Conservation (phyloP, 2,888 invertebrate species). For the Acanthosepion pharaonis region DNA sequence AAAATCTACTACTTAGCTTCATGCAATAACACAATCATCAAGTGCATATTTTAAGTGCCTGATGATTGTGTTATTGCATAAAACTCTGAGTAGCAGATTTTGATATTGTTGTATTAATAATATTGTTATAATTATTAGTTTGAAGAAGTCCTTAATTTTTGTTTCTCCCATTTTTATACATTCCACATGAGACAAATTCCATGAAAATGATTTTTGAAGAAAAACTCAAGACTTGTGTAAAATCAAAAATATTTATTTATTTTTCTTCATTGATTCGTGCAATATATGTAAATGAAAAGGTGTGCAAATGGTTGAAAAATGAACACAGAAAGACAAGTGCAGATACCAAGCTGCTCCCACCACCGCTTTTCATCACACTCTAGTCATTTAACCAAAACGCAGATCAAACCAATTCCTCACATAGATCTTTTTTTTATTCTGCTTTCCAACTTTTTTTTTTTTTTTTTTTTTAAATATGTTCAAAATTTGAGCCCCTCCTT, state of each 20-base stretch:
- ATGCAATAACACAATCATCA: too few species aligned
- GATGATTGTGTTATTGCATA: too few species aligned
- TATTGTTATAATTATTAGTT: too few species aligned
- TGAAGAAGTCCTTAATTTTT: background rate
- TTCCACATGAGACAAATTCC: background rate
- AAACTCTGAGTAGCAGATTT: too few species aligned
- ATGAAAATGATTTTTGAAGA: background rate
- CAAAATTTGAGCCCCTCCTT: background rate
- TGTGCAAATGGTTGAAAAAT: background rate
- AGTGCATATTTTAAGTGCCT: too few species aligned
- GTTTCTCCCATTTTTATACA: background rate
- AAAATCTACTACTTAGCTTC: too few species aligned
- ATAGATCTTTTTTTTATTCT: background rate
- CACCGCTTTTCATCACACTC: background rate
- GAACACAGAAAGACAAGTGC: slow-evolving; percentile 33
- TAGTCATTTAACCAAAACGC: background rate
- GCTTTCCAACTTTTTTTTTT: background rate
- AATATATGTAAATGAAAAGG: slow-evolving; percentile 18
- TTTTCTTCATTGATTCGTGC: background rate
- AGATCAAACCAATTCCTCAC: too few species aligned
- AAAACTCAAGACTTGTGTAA: background rate
- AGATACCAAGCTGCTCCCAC: background rate
- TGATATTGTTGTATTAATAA: too few species aligned
- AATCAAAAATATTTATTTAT: slow-evolving; percentile 33
- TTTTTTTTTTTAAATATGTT: background rate